phyloP scores from a whole-genome alignment of 1,140 invertebrate species.

The Meloidogyne chitwoodi region DNA sequence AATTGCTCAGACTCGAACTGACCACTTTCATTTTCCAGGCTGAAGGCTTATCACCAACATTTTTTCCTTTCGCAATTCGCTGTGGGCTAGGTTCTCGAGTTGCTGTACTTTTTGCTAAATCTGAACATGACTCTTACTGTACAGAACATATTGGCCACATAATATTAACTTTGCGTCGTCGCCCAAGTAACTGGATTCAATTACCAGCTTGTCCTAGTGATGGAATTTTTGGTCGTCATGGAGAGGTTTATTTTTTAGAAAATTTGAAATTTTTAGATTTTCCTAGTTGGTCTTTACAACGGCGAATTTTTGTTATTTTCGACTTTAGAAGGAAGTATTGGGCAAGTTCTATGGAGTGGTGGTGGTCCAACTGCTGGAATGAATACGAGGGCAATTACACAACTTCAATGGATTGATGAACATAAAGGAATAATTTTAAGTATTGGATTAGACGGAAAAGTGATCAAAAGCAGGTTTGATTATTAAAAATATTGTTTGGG shows the following conservation, averaged over 20 bases:
- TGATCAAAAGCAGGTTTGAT: conserved; percentile 4
- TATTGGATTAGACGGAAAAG: conserved; percentile 4
- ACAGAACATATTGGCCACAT: conserved; percentile 20
- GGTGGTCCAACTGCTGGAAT: not conserved
- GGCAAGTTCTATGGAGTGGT: conserved; percentile 9
- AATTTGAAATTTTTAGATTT: not conserved
- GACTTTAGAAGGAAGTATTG: not conserved
- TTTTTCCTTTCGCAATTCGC: conserved; percentile 17
- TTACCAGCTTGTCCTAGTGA: conserved; percentile 29
- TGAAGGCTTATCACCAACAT: not conserved
- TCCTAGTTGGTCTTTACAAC: conserved; percentile 7
- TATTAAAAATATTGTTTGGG: not conserved
- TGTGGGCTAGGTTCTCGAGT: conserved; percentile 19
- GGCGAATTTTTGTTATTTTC: conserved; percentile 6
- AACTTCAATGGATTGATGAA: conserved; percentile 5
- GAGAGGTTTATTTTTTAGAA: conserved; percentile 22
- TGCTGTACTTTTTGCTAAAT: conserved; percentile 24
- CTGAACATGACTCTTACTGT: conserved; percentile 34
- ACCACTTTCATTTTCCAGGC: not conserved
- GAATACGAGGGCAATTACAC: conserved; percentile 3
- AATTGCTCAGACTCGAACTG: too few relatives aligned
- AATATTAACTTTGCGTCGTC: not conserved
- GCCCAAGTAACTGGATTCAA: conserved; percentile 7
- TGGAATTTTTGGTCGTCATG: conserved; percentile 29
- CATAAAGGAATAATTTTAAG: conserved; percentile 2